A percentile compares a stretch with the other conserved stretches of the same genome.
phyloP scores from a whole-genome alignment of 2,888 invertebrate species.

The Phalera bucephala region DNA sequence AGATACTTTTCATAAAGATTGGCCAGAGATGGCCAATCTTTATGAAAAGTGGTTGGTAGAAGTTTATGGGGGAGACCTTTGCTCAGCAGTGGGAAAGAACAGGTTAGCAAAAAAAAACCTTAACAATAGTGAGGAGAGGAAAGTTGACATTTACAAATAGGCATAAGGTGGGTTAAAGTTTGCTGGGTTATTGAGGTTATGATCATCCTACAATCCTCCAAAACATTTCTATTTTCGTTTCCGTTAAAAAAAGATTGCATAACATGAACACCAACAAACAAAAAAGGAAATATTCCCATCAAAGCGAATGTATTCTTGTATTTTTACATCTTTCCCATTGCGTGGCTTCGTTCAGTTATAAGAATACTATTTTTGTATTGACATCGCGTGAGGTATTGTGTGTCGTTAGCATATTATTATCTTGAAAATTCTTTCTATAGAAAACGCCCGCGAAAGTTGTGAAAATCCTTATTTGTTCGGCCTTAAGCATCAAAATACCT shows the following conservation, averaged over 20 bases:
- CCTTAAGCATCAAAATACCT: slow-evolving; percentile 14
- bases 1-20: too few relatives aligned
- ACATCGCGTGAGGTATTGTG: slow-evolving; percentile 56
- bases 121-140: too few relatives aligned
- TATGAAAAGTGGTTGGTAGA: too few relatives aligned
- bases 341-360: slow-evolving; percentile 55
- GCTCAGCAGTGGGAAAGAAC: too few relatives aligned
- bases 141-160: too few relatives aligned
- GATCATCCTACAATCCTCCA: too few relatives aligned
- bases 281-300: slow-evolving; percentile 12
- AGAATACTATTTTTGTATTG: slow-evolving; percentile 46
- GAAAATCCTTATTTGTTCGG: slow-evolving; percentile 16
- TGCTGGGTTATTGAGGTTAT: too few relatives aligned
- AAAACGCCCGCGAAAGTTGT: slow-evolving; percentile 12
- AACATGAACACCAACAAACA: background rate
- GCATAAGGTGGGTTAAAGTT: too few relatives aligned
- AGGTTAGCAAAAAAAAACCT: too few relatives aligned
- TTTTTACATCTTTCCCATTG: slow-evolving; percentile 50
- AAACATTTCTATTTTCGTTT: background rate
- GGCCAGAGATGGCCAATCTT: too few relatives aligned
- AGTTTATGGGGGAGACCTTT: too few relatives aligned
- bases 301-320: slow-evolving; percentile 13
- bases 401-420: slow-evolving; percentile 54
- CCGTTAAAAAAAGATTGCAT: slow-evolving; percentile 2
- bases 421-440: slow-evolving; percentile 32